A percentile compares a stretch with the other conserved stretches of the same genome.
Conservation (phyloP, 2,113 vertebrate species). For the Hippocampus comes region DNA sequence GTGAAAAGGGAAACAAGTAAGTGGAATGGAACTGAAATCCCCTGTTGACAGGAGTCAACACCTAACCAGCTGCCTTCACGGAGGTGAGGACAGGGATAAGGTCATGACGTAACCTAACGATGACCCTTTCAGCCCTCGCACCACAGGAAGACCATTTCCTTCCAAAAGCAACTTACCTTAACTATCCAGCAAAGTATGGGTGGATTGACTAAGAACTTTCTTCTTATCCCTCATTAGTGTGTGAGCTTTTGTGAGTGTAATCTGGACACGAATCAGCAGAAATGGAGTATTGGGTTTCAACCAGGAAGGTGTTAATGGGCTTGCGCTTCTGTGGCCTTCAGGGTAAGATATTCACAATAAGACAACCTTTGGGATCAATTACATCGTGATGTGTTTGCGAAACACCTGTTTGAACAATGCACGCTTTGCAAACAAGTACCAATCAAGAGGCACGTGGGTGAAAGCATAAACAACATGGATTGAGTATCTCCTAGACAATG, state of each 20-base stretch:
- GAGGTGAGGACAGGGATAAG: slow-evolving; percentile 49
- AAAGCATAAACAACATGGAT: neutral
- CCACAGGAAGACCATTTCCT: slow-evolving; percentile 48
- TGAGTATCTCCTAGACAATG: too few relatives aligned
- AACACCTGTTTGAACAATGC: slow-evolving; percentile 40
- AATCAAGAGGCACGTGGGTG: neutral
- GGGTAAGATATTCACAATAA: slow-evolving; percentile 26
- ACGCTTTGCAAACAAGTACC: slow-evolving; percentile 3
- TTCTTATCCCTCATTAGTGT: neutral
- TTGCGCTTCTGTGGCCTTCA: slow-evolving; percentile 32
- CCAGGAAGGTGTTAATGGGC: slow-evolving; percentile 37
- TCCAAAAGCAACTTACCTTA: slow-evolving; percentile 46
- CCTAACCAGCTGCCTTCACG: slow-evolving; percentile 21
- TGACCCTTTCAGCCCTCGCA: slow-evolving; percentile 60
- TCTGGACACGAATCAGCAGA: slow-evolving; percentile 45
- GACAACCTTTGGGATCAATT: slow-evolving; percentile 37
- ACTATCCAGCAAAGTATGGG: neutral
- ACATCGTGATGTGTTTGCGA: slow-evolving; percentile 18
- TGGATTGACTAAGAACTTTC: slow-evolving; percentile 38
- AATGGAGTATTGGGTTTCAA: slow-evolving; percentile 44
- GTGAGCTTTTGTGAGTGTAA: slow-evolving; percentile 27
- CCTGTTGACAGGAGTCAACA: slow-evolving; percentile 45
- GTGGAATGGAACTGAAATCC: slow-evolving; percentile 31
- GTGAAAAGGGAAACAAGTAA: slow-evolving; percentile 4
- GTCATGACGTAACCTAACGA: slow-evolving; percentile 43